Percentiles rank a stretch among this genome's conserved stretches.
phyloP scores from a whole-genome alignment of 2,888 invertebrate species.

The Tubulanus polymorphus region DNA sequence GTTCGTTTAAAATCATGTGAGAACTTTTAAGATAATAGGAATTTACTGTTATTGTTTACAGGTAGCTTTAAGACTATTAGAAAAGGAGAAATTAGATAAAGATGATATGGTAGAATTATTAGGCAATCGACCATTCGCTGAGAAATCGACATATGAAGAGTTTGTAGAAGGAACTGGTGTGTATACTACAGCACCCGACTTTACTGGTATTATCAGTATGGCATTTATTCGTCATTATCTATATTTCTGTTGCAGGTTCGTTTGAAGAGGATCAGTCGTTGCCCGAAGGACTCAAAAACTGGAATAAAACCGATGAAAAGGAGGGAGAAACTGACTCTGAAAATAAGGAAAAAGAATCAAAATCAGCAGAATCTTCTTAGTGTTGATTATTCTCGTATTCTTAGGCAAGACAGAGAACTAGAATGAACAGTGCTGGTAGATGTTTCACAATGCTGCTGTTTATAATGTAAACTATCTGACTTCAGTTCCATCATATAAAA shows the following conservation, averaged over 20 bases:
- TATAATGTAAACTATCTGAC: too few relatives aligned
- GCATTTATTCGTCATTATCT: neutral
- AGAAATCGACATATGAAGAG: constrained; percentile 98
- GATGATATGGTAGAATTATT: constrained; percentile 97
- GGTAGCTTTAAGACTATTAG: constrained; percentile 85
- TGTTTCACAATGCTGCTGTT: too few relatives aligned
- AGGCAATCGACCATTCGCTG: constrained; percentile 91
- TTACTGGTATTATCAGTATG: neutral
- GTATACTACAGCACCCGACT: neutral
- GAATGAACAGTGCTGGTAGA: too few relatives aligned
- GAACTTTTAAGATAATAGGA: too few relatives aligned
- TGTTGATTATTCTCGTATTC: too few relatives aligned
- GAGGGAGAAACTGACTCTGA: constrained; percentile 21
- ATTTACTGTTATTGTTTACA: too few relatives aligned
- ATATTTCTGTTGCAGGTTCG: constrained; percentile 64
- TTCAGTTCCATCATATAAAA: too few relatives aligned
- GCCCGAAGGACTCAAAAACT: constrained; percentile 91
- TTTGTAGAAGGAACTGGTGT: constrained; percentile 75
- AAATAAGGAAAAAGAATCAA: too few relatives aligned
- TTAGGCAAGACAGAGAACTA: too few relatives aligned
- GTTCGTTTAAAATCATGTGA: too few relatives aligned
- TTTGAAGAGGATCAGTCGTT: constrained; percentile 93
- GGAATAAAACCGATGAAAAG: constrained; percentile 65
- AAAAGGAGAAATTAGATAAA: constrained; percentile 89
- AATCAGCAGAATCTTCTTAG: too few relatives aligned